Conservation (phyloP, 2,888 invertebrate genomes). For the Baronia brevicornis region DNA sequence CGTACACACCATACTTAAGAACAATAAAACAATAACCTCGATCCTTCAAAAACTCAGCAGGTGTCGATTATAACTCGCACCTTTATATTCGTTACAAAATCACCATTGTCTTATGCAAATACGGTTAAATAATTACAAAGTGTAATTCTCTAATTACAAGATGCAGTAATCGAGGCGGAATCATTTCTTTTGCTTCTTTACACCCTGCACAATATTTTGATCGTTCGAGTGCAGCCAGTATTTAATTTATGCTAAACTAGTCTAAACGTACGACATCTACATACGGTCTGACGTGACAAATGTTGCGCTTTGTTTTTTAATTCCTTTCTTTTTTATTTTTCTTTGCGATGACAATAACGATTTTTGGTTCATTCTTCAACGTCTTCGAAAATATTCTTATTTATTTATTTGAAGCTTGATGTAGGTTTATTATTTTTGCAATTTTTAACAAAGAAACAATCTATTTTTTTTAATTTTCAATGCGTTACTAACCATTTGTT, state of each 20-base stretch:
- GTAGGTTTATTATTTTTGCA: no score
- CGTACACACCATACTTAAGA: constrained; percentile 1
- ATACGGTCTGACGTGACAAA: constrained; percentile 27
- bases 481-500: no score
- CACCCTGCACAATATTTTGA: constrained; percentile 43
- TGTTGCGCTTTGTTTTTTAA: constrained; percentile 5
- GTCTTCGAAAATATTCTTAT: no score
- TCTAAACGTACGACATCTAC: constrained; percentile 34
- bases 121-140: constrained; percentile 24
- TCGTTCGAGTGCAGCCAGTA: constrained; percentile 39
- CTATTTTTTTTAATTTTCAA: no score
- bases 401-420: no score
- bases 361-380: no score
- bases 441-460: no score
- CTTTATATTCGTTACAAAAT: constrained; percentile 22
- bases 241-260: constrained; percentile 47
- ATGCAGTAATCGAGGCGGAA: constrained; percentile 47
- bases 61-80: constrained; percentile 1
- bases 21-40: constrained; percentile 8
- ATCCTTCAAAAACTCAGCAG: constrained; percentile 9
- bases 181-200: constrained; percentile 30
- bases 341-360: background rate
- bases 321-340: constrained; percentile 10
- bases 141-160: constrained; percentile 41
- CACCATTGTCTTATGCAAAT: constrained; percentile 36